These are phyloP conservation scores for Tyria jacobaeae DNA, from an alignment of 2,888 invertebrate genomes.

Conservation along the genomic window DNA sequence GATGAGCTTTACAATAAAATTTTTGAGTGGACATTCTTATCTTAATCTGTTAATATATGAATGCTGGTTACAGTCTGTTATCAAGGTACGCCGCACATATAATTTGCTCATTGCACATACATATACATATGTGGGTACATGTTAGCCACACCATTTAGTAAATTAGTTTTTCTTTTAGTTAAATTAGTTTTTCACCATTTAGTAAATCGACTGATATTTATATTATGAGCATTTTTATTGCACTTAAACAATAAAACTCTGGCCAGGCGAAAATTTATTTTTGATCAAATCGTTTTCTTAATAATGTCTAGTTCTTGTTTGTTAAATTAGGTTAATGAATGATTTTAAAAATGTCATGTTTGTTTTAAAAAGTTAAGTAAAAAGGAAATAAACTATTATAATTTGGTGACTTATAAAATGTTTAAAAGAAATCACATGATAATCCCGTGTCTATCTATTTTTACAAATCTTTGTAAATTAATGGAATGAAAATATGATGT, in stretches of 20 bases:
- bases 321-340: not conserved
- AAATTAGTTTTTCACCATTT: slow-evolving; percentile 14
- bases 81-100: slow-evolving; percentile 42
- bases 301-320: not conserved
- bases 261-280: not conserved
- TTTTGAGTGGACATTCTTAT: slow-evolving; percentile 63
- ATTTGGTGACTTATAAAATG: no score
- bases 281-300: not conserved
- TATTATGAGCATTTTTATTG: slow-evolving; percentile 34
- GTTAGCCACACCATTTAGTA: slow-evolving; percentile 43
- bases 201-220: slow-evolving; percentile 6
- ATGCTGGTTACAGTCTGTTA: slow-evolving; percentile 63
- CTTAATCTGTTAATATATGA: slow-evolving; percentile 67
- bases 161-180: slow-evolving; percentile 44
- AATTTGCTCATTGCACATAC: slow-evolving; percentile 27
- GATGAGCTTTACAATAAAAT: slow-evolving; percentile 70
- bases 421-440: no score
- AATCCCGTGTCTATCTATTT: no score
- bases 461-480: no score
- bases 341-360: not conserved
- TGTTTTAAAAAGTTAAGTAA: not conserved
- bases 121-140: slow-evolving; percentile 38
- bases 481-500: no score
- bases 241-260: slow-evolving; percentile 1
- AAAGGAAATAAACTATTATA: not conserved